Evolutionary conservation across 2,888 invertebrate genomes (phyloP).

Genomic region (Rhynchonema sp.): DNA sequence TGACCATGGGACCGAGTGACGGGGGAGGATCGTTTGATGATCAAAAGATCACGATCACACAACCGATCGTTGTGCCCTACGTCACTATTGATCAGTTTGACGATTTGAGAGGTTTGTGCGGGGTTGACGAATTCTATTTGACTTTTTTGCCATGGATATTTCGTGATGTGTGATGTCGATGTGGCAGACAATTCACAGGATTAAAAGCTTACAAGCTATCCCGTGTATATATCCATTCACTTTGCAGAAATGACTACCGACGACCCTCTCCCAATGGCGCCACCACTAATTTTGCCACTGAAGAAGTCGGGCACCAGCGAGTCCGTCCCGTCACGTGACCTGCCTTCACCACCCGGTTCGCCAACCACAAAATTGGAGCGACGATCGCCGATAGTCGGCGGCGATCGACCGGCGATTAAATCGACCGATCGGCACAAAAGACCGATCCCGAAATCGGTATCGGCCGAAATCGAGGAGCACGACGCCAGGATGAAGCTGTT

Average conservation of each 20-base stretch:
- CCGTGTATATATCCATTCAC: too few relatives aligned
- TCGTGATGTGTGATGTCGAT: too few relatives aligned
- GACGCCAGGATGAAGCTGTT: too few relatives aligned
- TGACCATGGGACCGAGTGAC: too few relatives aligned
- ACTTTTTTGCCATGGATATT: too few relatives aligned
- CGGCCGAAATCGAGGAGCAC: not conserved
- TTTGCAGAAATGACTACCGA: not conserved
- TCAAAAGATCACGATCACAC: not conserved
- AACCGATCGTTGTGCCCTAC: not conserved
- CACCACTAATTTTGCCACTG: not conserved
- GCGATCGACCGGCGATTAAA: not conserved
- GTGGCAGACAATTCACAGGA: too few relatives aligned
- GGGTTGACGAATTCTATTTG: too few relatives aligned
- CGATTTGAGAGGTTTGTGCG: not conserved
- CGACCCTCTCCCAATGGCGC: not conserved
- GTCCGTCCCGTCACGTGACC: too few relatives aligned
- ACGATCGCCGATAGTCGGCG: not conserved
- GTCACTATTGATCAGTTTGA: not conserved
- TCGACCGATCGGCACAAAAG: not conserved
- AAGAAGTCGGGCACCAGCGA: not conserved
- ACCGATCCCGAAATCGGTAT: not conserved
- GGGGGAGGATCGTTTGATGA: too few relatives aligned
- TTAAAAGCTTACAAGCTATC: too few relatives aligned
- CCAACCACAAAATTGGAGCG: not conserved
- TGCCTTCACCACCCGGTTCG: not conserved